Percentiles rank a stretch among this genome's conserved stretches.
phyloP scores from a whole-genome alignment of 2,113 vertebrate species.

The Pseudois nayaur region DNA sequence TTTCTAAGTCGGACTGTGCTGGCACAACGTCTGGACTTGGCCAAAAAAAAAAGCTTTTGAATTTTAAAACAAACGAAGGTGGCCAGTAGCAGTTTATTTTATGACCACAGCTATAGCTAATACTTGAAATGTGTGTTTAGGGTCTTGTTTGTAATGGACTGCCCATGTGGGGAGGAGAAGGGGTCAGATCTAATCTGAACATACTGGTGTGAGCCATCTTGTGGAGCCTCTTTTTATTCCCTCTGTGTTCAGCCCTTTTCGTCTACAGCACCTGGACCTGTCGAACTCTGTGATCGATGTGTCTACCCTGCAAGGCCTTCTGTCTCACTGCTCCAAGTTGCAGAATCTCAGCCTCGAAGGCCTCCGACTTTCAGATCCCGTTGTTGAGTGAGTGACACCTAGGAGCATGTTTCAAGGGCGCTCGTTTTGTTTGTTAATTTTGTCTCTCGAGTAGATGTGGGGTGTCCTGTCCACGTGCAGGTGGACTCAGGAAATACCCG shows the following conservation, averaged over 20 bases:
- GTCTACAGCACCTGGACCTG: constrained; percentile 89
- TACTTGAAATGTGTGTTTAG: background rate
- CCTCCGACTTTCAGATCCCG: constrained; percentile 86
- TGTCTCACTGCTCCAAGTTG: constrained; percentile 84
- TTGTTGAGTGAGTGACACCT: constrained; percentile 83
- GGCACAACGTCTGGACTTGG: background rate
- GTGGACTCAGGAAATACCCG: background rate
- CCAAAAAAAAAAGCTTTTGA: background rate
- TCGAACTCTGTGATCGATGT: constrained; percentile 86
- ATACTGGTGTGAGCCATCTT: background rate
- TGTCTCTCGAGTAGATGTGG: background rate
- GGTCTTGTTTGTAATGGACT: background rate
- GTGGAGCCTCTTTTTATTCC: background rate
- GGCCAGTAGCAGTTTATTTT: background rate
- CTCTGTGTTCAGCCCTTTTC: constrained; percentile 79
- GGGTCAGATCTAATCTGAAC: background rate
- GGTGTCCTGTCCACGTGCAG: background rate
- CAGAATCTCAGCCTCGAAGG: constrained; percentile 92
- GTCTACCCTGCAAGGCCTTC: constrained; percentile 81
- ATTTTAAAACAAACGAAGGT: background rate
- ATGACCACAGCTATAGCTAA: background rate
- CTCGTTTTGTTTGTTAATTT: background rate
- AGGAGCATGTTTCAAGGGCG: background rate
- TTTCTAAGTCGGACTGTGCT: background rate
- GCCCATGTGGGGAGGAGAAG: background rate